Percentiles rank a stretch among this genome's conserved stretches.
These are phyloP conservation scores for Ischnus inquisitorius DNA, from an alignment of 2,888 invertebrate genomes.

Conservation along the genomic window DNA sequence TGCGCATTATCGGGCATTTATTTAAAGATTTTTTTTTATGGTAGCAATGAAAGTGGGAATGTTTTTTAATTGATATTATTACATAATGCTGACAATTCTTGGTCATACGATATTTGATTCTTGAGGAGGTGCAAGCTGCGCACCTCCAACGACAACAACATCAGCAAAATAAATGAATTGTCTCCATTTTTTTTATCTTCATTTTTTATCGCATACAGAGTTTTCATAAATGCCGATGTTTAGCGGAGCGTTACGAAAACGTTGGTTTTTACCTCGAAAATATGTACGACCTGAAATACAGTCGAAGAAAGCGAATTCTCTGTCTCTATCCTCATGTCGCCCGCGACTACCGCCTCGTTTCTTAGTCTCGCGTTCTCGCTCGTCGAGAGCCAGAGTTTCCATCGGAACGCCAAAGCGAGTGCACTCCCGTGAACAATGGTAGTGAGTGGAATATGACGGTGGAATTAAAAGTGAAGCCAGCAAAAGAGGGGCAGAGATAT, in stretches of 20 bases:
- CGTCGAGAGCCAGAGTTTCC: constrained; percentile 8
- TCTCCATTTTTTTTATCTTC: constrained; percentile 17
- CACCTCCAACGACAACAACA: too few relatives aligned
- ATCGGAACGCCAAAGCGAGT: constrained; percentile 25
- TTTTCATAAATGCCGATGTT: constrained; percentile 35
- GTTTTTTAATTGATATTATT: too few relatives aligned
- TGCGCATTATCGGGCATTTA: too few relatives aligned
- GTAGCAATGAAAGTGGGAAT: too few relatives aligned
- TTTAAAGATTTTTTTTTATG: too few relatives aligned
- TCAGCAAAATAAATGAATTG: constrained; percentile 31
- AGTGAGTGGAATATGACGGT: constrained; percentile 22
- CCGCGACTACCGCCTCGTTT: not conserved
- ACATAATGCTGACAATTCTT: too few relatives aligned
- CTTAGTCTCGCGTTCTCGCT: not conserved
- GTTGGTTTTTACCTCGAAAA: constrained; percentile 42
- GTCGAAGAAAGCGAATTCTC: constrained; percentile 11
- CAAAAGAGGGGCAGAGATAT: constrained; percentile 3
- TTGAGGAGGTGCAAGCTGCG: too few relatives aligned
- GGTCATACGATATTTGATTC: too few relatives aligned
- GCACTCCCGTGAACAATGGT: constrained; percentile 25
- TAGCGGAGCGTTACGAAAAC: constrained; percentile 12
- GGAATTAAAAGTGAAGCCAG: constrained; percentile 50
- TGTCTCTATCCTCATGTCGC: not conserved
- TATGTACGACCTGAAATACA: not conserved
- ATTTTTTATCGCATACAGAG: constrained; percentile 10